A percentile compares a stretch with the other conserved stretches of the same genome.
Evolutionary conservation across 2,113 vertebrate species (phyloP).

Genomic region (Telmatochromis sp.): DNA sequence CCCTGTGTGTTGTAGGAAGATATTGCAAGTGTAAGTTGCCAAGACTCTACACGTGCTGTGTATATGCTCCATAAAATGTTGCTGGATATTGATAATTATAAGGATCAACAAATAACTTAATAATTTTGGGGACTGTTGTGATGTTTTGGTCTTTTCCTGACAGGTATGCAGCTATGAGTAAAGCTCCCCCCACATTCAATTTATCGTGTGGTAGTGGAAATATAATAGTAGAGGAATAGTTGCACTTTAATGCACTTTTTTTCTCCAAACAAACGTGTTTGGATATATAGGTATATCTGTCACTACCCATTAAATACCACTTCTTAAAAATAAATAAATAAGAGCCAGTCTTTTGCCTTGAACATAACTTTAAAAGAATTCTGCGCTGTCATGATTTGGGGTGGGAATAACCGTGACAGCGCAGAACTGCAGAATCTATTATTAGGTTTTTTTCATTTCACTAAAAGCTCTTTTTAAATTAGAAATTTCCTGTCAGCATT

Average conservation of each 20-base stretch:
- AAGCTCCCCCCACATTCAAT: neutral
- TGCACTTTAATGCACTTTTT: neutral
- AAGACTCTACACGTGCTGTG: slow-evolving; percentile 2
- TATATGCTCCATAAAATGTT: neutral
- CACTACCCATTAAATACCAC: neutral
- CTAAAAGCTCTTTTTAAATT: neutral
- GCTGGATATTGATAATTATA: neutral
- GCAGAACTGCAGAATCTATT: neutral
- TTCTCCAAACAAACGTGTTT: neutral
- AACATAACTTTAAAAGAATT: neutral
- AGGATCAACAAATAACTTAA: neutral
- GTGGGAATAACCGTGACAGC: neutral
- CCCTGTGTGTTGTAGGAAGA: neutral
- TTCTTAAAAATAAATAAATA: neutral
- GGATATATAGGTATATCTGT: neutral
- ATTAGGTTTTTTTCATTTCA: neutral
- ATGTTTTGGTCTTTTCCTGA: neutral
- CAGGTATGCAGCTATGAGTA: neutral
- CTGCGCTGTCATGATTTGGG: neutral
- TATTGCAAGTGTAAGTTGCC: slow-evolving; percentile 6
- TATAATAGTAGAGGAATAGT: neutral
- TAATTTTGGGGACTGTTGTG: neutral
- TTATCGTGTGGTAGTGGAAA: neutral
- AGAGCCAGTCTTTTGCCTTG: neutral
- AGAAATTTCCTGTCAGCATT: neutral